Evolutionary conservation across 2,113 vertebrate genomes (phyloP), one percentile per base, ranked within the genome.

Genomic region (Xyliphius kryptos): DNA sequence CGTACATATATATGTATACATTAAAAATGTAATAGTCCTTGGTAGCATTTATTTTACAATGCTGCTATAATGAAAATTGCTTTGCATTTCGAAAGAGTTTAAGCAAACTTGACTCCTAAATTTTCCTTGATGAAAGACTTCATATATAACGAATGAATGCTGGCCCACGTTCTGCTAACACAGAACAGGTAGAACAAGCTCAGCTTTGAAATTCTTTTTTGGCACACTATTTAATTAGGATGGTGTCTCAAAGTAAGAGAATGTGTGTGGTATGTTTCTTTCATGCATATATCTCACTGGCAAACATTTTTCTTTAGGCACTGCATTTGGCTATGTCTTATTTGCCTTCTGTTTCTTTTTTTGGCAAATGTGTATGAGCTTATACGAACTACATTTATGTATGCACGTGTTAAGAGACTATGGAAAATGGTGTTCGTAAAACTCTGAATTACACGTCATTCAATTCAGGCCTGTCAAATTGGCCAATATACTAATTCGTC

Each of bases 401-500:
- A 43, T 51, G 46, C 55, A 58, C 9, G 36, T 49, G 50, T 38
- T 9, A 51, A 54, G 22, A 61, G 56, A 61, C n/a, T 56, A 5
- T 17, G 3, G 3, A 54, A 40, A 56, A 50, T 48, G 55, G 26
- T 46, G 56, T 36, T 50, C 59, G 19, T 55, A 43, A 54, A 58
- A 51, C 51, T 58, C 50, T 65, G 50, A 17, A 51, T 52, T 64
- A 52, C 14, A 16, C 16, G 43, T 22, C 38, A 17, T 64, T 67
- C 55, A 52, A 63, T 60, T 72, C 68, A 32, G 56, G 48, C 48
- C 21, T 58, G 60, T 26, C 36, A 56, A 73, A 74, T 74, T 72
- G 70, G 60, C 56, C 61, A 63, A 53, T 38, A 49, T 52, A 12
- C 20, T 71, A 69, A 72, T 74, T 32, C 37, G 43, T 61, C 20